These are phyloP conservation scores for Epinotia ramella DNA, from an alignment of 2,888 invertebrate species.

Conservation along the genomic window DNA sequence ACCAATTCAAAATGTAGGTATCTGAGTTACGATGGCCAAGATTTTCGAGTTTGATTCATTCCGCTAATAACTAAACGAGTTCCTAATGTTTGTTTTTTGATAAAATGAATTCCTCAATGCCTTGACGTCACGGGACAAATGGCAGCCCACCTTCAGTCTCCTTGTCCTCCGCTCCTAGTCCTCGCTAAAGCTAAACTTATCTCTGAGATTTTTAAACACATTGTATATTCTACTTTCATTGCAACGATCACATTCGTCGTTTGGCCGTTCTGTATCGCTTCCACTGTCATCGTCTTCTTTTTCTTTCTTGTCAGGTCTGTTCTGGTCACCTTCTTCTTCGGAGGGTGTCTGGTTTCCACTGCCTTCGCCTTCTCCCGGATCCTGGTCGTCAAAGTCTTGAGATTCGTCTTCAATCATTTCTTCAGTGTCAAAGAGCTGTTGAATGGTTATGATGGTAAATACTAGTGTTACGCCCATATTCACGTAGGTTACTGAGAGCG, in stretches of 20 bases:
- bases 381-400: conserved; percentile 8
- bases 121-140: conserved; percentile 2
- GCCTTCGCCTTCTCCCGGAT: conserved; percentile 4
- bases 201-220: conserved; percentile 68
- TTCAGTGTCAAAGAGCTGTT: conserved; percentile 80
- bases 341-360: conserved; percentile 6
- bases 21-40: no score
- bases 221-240: conserved; percentile 72
- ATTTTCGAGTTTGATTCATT: not conserved
- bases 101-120: not conserved
- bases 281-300: conserved; percentile 42
- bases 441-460: conserved; percentile 83
- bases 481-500: conserved; percentile 85
- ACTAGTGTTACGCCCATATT: conserved; percentile 85
- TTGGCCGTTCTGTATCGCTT: conserved; percentile 41
- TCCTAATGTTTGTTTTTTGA: not conserved
- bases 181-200: conserved; percentile 69
- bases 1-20: no score
- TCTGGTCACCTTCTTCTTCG: conserved; percentile 21
- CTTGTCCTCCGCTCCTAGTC: conserved; percentile 41
- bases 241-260: conserved; percentile 66
- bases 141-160: conserved; percentile 24
- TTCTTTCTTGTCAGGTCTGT: conserved; percentile 44
- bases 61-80: not conserved
- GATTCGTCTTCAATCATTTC: conserved; percentile 44